phyloP scores from a whole-genome alignment of 2,113 vertebrate genomes.

The Pteropus alecto region DNA sequence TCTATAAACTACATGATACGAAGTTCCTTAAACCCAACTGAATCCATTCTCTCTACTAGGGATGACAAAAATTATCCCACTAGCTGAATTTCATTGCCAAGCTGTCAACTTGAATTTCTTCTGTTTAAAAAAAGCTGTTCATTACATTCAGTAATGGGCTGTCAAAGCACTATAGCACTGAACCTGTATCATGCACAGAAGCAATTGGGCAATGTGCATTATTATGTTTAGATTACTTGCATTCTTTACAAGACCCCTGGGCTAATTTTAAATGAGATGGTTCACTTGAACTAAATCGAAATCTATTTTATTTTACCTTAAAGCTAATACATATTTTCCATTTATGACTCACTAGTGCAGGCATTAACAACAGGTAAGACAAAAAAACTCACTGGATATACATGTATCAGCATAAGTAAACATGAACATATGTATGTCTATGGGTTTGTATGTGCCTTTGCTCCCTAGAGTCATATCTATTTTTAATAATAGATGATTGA shows the following conservation, averaged over 20 bases:
- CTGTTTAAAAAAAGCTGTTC: slow-evolving; percentile 90
- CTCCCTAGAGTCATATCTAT: slow-evolving; percentile 65
- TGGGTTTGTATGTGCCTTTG: slow-evolving; percentile 54
- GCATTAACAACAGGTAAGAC: slow-evolving; percentile 67
- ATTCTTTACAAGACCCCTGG: slow-evolving; percentile 87
- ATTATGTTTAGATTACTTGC: slow-evolving; percentile 88
- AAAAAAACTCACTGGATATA: slow-evolving; percentile 34
- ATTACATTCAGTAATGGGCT: slow-evolving; percentile 89
- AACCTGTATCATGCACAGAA: slow-evolving; percentile 89
- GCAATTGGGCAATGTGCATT: slow-evolving; percentile 91
- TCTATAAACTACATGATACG: slow-evolving; percentile 78
- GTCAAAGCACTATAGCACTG: slow-evolving; percentile 88
- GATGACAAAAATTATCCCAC: slow-evolving; percentile 88
- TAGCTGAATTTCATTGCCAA: slow-evolving; percentile 88
- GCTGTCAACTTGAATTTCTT: slow-evolving; percentile 88
- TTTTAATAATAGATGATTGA: slow-evolving; percentile 70
- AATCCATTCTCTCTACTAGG: slow-evolving; percentile 82
- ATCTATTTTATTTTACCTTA: slow-evolving; percentile 79
- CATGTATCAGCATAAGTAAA: not conserved
- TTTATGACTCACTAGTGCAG: slow-evolving; percentile 50
- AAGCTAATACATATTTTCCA: slow-evolving; percentile 75
- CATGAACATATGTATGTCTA: not conserved
- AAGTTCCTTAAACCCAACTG: slow-evolving; percentile 83
- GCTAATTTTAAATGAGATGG: slow-evolving; percentile 91
- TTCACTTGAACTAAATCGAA: slow-evolving; percentile 88